Evolutionary conservation across 2,113 vertebrate genomes (phyloP).

Genomic region (Megaceryle maxima): DNA sequence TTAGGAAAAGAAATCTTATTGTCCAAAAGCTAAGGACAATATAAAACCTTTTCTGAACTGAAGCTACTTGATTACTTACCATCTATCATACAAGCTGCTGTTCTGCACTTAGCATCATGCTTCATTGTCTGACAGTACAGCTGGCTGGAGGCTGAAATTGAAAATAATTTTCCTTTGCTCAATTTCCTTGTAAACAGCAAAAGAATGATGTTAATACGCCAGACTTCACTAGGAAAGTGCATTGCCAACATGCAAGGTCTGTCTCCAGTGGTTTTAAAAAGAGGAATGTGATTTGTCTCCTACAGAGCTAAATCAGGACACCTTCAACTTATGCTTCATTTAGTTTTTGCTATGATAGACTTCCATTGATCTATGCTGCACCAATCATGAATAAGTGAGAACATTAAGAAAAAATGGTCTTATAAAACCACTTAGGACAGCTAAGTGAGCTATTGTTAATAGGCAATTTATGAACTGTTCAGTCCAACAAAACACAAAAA

Average conservation of each 20-base stretch:
- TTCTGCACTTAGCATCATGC: constrained; percentile 13
- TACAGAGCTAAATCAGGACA: constrained; percentile 5
- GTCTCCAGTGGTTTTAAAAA: background rate
- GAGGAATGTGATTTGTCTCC: constrained; percentile 5
- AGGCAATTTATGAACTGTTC: background rate
- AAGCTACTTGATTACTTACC: background rate
- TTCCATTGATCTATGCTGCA: background rate
- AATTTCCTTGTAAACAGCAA: constrained; percentile 49
- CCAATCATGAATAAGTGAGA: background rate
- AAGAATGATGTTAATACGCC: background rate
- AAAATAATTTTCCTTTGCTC: constrained; percentile 55
- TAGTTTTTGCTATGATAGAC: background rate
- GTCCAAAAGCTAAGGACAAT: background rate
- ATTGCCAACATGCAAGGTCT: background rate
- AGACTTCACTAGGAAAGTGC: background rate
- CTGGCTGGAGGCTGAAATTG: constrained; percentile 23
- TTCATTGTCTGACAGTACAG: constrained; percentile 32
- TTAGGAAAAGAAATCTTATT: constrained; percentile 6
- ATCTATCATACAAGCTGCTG: background rate
- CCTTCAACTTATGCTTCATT: background rate
- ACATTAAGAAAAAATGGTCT: background rate
- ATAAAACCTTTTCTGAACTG: background rate
- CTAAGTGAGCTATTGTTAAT: background rate
- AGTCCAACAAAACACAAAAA: background rate
- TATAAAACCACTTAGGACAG: background rate